Base-by-base conservation (phyloP, 2,888 invertebrate species). In the Machimus rusticus region DNA sequence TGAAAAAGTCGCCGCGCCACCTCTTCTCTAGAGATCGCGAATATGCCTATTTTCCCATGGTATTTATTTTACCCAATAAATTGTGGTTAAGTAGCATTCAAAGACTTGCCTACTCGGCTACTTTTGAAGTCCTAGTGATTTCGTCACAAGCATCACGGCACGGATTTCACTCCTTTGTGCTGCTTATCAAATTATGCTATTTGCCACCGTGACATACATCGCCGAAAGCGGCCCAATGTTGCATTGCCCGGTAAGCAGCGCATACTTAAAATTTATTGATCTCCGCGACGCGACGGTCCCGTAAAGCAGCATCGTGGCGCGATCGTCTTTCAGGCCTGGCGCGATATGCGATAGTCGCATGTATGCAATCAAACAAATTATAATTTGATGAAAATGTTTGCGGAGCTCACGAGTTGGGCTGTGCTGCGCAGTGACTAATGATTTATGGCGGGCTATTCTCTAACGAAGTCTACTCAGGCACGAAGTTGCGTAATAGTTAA, bases 301-400 rank as follows among this genome's bases (percentile, higher is more conserved):
- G 66, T 66, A 23, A 19, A 23, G 28, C 28, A 28, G 66, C 12
- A 28, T 55, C 19, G 9, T 28, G 66, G 28, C 28, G 23, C 23
- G 51, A 78, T 39, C 78, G 46, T 78, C 78, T 78, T 79, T 46
- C 31, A 51, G 12, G 19, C 66, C 28, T 51, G 4, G 23, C n/a
- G 19, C 79, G 51, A 79, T 79, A 51, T 46, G 14, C 12, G 79
- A 46, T 79, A 79, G 51, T 51, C 14, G 51, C 51, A 46, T 51
- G 79, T 51, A 46, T 79, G 79, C 79, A 79, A 79, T 79, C 79
- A 43, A 79, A 79, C 51, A 79, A 79, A 79, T 46, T 79, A 79
- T 39, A 79, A 79, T 79, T 78, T 79, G 79, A 79, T 79, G 46
- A 43, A 79, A 79, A 79, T n/a, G 79, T 23, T 79, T 55, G 51